Evolutionary conservation across 2,113 vertebrate genomes (phyloP).

Genomic region (Cyanoliseus patagonus): DNA sequence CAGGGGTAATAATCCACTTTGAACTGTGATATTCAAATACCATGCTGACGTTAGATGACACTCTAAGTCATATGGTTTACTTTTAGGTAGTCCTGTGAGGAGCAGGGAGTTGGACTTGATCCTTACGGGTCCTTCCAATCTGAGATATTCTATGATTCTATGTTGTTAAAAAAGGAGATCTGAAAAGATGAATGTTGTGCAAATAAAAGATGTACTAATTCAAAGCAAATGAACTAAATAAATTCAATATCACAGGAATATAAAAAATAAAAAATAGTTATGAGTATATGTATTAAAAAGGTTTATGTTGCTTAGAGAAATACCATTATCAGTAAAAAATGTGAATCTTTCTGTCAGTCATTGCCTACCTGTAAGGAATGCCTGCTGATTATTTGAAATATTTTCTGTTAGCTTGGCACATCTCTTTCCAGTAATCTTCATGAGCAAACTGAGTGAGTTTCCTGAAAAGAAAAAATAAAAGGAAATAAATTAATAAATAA

Average conservation of each 20-base stretch:
- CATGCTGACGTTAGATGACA: neutral
- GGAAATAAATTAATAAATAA: neutral
- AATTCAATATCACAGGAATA: neutral
- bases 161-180: neutral
- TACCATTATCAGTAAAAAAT: neutral
- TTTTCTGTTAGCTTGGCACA: neutral
- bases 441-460: neutral
- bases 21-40: neutral
- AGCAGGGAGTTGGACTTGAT: neutral
- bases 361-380: neutral
- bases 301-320: neutral
- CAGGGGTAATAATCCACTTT: neutral
- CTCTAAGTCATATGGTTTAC: neutral
- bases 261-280: neutral
- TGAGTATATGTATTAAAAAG: neutral
- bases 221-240: neutral
- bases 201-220: neutral
- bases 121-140: neutral
- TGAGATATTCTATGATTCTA: neutral
- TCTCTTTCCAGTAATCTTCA: neutral
- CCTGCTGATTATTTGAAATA: neutral
- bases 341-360: neutral
- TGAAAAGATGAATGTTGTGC: neutral
- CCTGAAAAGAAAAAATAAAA: too few species aligned
- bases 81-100: neutral